phyloP scores from a whole-genome alignment of 2,113 vertebrate species.

The Macroglossus sobrinus region DNA sequence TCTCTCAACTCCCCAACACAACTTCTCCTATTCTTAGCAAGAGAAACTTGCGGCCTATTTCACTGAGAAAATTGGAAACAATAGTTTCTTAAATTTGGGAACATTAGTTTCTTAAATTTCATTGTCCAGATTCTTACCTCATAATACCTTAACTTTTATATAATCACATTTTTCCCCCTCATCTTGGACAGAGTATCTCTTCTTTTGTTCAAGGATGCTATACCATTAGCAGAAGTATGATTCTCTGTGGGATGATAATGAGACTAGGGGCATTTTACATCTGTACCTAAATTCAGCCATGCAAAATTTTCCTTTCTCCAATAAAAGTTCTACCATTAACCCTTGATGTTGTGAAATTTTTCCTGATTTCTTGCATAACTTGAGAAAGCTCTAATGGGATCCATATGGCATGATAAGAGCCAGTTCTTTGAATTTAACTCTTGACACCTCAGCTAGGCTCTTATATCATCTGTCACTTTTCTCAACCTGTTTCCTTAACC shows the following conservation, averaged over 20 bases:
- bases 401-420: not conserved
- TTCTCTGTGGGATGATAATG: not conserved
- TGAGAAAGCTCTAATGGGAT: not conserved
- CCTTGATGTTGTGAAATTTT: not conserved
- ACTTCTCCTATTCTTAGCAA: not conserved
- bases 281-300: not conserved
- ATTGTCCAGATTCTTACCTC: not conserved
- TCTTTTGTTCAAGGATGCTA: not conserved
- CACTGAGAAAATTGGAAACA: not conserved
- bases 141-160: not conserved
- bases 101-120: not conserved
- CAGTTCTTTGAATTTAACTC: not conserved
- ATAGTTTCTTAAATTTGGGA: not conserved
- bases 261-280: not conserved
- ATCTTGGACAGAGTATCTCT: not conserved
- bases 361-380: not conserved
- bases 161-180: not conserved
- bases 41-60: not conserved
- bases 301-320: not conserved
- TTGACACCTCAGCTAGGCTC: not conserved
- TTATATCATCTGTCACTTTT: not conserved
- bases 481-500: not conserved
- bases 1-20: not conserved
- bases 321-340: not conserved
- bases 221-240: not conserved